Percentiles rank a stretch among this genome's conserved stretches.
These are phyloP conservation scores for Drosophila kohkoa DNA, from an alignment of 1,140 invertebrate species.

Conservation along the genomic window DNA sequence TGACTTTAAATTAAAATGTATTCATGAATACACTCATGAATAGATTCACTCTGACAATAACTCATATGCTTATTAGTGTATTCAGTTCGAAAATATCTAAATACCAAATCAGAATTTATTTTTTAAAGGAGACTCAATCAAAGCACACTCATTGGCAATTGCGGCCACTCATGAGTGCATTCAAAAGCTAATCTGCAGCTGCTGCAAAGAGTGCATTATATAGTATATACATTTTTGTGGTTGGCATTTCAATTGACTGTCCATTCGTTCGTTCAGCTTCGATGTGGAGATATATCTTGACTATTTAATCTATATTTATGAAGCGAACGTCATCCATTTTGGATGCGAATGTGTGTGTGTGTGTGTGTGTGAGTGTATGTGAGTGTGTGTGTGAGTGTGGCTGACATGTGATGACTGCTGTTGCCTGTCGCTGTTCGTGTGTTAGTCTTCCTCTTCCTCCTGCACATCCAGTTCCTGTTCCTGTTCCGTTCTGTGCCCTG, in stretches of 20 bases:
- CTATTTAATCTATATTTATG: constrained; percentile 75
- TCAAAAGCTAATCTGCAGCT: constrained; percentile 1
- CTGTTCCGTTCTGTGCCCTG: constrained; percentile 35
- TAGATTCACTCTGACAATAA: not conserved
- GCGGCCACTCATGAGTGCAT: constrained; percentile 5
- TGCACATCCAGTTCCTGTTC: constrained; percentile 1
- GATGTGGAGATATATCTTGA: constrained; percentile 4
- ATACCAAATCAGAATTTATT: not conserved
- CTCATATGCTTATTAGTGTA: not conserved
- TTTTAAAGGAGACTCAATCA: not conserved
- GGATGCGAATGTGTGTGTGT: not conserved
- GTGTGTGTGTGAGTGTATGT: not conserved
- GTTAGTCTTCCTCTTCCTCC: not conserved
- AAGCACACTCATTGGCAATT: not conserved
- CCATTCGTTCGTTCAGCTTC: not conserved
- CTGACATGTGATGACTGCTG: constrained; percentile 48
- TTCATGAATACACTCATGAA: constrained; percentile 1
- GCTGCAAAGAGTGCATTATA: not conserved
- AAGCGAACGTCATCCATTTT: constrained; percentile 35
- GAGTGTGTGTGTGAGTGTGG: not conserved
- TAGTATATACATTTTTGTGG: not conserved
- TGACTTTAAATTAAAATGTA: too few species aligned
- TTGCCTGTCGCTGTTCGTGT: constrained; percentile 1
- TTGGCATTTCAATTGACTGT: constrained; percentile 21
- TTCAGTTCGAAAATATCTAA: not conserved